Conservation (phyloP, 2,113 vertebrate species). For the Stercorarius parasiticus region DNA sequence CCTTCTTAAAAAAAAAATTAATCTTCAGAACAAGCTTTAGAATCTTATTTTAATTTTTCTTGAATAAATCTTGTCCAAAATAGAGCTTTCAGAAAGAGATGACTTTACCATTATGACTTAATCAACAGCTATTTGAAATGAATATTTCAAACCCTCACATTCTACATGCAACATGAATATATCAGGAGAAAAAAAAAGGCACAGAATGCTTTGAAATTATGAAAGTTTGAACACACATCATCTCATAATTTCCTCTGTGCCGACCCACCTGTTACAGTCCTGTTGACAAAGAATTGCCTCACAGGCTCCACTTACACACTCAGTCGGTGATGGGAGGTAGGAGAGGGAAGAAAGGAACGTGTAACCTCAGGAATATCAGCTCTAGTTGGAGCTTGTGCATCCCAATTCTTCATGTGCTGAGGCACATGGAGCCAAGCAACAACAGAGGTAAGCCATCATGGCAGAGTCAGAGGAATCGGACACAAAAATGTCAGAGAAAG, state of each 20-base stretch:
- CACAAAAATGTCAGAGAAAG: background rate
- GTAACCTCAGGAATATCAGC: background rate
- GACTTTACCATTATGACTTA: slow-evolving; percentile 2
- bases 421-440: fast-evolving
- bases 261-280: background rate
- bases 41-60: slow-evolving; percentile 1
- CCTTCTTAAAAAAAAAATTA: background rate
- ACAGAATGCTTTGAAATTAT: background rate
- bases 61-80: background rate
- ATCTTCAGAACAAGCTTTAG: background rate
- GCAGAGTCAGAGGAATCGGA: background rate
- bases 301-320: background rate
- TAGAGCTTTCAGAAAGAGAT: background rate
- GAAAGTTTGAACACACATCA: background rate
- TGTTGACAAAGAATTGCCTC: background rate
- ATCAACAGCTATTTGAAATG: background rate
- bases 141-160: background rate
- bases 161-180: background rate
- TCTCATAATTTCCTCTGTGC: background rate
- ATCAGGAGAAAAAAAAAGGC: background rate
- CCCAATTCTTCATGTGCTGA: background rate
- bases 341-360: background rate
- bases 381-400: background rate
- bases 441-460: background rate
- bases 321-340: background rate